A percentile compares a stretch with the other conserved stretches of the same genome.
Conservation (phyloP, 2,797 vertebrate species). For the Pitangus sulphuratus region DNA sequence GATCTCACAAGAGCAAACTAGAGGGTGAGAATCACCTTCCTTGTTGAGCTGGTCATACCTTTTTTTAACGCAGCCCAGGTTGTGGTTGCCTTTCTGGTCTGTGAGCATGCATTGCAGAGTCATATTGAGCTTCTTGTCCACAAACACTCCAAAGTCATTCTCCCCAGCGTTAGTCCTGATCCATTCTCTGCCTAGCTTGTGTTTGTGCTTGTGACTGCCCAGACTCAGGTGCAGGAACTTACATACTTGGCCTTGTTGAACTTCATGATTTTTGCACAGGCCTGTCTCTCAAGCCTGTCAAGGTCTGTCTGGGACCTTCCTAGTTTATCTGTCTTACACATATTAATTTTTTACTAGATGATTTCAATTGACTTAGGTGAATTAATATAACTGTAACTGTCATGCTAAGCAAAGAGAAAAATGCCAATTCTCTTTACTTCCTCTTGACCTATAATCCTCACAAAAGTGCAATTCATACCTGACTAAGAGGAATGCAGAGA, state of each 20-base stretch:
- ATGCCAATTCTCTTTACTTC: background rate
- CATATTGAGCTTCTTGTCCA: background rate
- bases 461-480: background rate
- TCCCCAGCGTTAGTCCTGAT: background rate
- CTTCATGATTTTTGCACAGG: background rate
- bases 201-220: background rate
- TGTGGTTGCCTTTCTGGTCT: background rate
- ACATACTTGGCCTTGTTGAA: background rate
- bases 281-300: background rate
- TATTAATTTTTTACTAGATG: background rate
- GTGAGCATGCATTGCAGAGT: accelerated
- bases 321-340: background rate
- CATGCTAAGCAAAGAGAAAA: background rate
- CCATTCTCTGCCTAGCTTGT: background rate
- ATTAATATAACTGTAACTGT: background rate
- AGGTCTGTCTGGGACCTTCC: background rate
- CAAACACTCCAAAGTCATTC: background rate
- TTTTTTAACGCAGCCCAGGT: background rate
- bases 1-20: background rate
- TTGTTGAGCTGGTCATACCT: accelerated
- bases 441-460: background rate
- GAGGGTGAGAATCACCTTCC: background rate
- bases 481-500: background rate
- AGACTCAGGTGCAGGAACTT: background rate
- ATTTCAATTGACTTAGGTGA: background rate